Evolutionary conservation across 2,113 vertebrate genomes (phyloP).

Genomic region (Corythornis cristatus): DNA sequence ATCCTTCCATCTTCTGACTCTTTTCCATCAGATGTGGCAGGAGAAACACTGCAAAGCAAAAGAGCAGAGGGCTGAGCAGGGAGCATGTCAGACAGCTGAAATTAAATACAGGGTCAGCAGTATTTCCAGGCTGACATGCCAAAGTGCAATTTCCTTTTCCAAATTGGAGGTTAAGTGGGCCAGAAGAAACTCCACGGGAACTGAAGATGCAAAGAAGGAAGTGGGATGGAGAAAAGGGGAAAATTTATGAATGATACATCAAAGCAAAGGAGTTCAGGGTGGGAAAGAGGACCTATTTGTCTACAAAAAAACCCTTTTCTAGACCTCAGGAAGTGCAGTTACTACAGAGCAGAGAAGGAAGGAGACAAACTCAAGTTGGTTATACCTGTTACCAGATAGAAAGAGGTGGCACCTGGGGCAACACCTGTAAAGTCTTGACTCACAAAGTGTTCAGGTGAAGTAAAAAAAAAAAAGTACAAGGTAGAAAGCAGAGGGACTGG

Average conservation of each 20-base stretch:
- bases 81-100: not conserved
- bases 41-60: slow-evolving; percentile 30
- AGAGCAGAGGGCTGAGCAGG: slow-evolving; percentile 1
- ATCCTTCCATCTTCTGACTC: slow-evolving; percentile 25
- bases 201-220: not conserved
- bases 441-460: not conserved
- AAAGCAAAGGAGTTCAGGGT: not conserved
- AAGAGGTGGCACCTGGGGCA: not conserved
- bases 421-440: not conserved
- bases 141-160: not conserved
- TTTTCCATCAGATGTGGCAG: slow-evolving; percentile 39
- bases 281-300: not conserved
- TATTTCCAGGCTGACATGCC: not conserved
- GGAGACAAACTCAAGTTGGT: not conserved
- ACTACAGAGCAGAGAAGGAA: not conserved
- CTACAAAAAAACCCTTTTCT: not conserved
- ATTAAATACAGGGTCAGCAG: slow-evolving; percentile 15
- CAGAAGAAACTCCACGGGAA: not conserved
- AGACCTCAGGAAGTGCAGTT: not conserved
- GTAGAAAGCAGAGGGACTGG: not conserved
- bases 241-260: not conserved
- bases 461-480: not conserved
- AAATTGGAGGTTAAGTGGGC: not conserved
- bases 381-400: rapidly evolving
- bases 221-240: not conserved